A percentile compares a stretch with the other conserved stretches of the same genome.
Evolutionary conservation across 64 coral and sea anemone genomes (phyloP).

Genomic region (Pachyseris speciosa): DNA sequence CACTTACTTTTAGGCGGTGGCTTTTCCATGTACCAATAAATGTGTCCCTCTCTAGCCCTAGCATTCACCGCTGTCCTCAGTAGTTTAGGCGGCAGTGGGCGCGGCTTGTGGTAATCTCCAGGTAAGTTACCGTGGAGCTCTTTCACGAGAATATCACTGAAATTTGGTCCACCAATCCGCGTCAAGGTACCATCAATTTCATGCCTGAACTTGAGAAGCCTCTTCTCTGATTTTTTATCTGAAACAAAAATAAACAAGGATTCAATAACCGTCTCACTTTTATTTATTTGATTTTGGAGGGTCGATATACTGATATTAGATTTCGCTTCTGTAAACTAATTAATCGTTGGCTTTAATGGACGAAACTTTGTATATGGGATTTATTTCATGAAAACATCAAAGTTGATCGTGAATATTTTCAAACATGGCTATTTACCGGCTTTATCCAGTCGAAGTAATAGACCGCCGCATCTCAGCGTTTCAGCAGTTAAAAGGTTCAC

Average conservation of each 20-base stretch:
- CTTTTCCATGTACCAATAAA: slow-evolving; percentile 95
- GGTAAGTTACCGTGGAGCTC: slow-evolving; percentile 85
- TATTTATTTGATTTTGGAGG: too few relatives aligned
- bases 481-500: too few relatives aligned
- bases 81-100: slow-evolving; percentile 84
- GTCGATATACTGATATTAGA: too few relatives aligned
- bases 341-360: too few relatives aligned
- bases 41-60: slow-evolving; percentile 75
- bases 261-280: neutral
- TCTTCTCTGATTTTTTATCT: slow-evolving; percentile 64
- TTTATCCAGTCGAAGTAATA: too few relatives aligned
- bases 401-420: too few relatives aligned
- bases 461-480: too few relatives aligned
- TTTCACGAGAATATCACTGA: slow-evolving; percentile 74
- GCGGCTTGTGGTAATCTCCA: slow-evolving; percentile 86
- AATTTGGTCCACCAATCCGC: slow-evolving; percentile 76
- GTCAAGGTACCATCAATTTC: slow-evolving; percentile 90
- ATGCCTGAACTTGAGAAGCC: slow-evolving; percentile 77
- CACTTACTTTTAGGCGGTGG: slow-evolving; percentile 69
- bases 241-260: neutral
- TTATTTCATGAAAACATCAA: too few relatives aligned
- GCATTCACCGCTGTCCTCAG: slow-evolving; percentile 87
- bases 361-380: too few relatives aligned
- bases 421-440: too few relatives aligned
- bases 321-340: too few relatives aligned